Conservation (phyloP, 2,797 vertebrate species). For the Macroramphosus scolopax region DNA sequence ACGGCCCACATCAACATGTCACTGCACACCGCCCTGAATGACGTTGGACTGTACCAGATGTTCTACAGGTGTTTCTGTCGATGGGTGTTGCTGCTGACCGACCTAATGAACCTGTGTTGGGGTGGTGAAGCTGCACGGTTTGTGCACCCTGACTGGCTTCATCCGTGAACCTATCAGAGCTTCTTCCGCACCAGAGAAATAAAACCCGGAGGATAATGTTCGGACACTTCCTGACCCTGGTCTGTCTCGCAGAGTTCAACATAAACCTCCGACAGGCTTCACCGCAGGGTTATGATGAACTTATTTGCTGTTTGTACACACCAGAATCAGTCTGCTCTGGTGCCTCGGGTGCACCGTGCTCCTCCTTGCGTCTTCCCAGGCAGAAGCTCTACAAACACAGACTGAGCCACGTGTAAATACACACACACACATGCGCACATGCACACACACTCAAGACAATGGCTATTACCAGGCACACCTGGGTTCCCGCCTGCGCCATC, state of each 20-base stretch:
- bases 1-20: no score
- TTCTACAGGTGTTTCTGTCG: no score
- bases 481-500: slow-evolving; percentile 79
- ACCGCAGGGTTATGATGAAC: slow-evolving; percentile 25
- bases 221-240: not conserved
- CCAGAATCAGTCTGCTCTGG: slow-evolving; percentile 54
- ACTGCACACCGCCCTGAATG: no score
- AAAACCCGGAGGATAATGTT: not conserved
- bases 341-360: slow-evolving; percentile 47
- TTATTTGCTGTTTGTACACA: slow-evolving; percentile 36
- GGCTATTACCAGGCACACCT: slow-evolving; percentile 84
- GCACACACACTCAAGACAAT: slow-evolving; percentile 75
- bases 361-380: slow-evolving; percentile 65
- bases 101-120: no score
- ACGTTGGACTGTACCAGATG: no score
- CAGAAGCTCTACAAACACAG: slow-evolving; percentile 63
- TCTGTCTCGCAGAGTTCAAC: slow-evolving; percentile 7
- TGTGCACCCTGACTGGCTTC: no score
- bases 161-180: slow-evolving; percentile 1
- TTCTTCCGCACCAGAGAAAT: not conserved
- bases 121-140: no score
- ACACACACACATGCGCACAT: slow-evolving; percentile 40
- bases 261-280: slow-evolving; percentile 23
- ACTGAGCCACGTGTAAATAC: slow-evolving; percentile 59
- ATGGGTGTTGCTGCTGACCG: no score